A percentile compares a stretch with the other conserved stretches of the same genome.
Conservation (phyloP, 2,888 invertebrate genomes). For the Xiphydria camelus region DNA sequence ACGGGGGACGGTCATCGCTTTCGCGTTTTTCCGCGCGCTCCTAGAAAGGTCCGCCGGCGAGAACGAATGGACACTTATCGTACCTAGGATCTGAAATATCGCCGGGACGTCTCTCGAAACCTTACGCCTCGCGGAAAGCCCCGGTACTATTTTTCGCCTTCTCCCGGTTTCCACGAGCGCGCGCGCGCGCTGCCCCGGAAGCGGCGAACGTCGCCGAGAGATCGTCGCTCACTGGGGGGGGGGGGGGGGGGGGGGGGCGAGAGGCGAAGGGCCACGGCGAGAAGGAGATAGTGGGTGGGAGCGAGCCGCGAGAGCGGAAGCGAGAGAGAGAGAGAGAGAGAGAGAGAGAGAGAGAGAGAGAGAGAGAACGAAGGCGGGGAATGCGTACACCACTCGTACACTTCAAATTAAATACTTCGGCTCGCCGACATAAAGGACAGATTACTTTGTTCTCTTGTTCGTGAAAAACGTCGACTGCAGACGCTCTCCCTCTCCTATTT, state of each 20-base stretch:
- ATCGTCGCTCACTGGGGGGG: too few species aligned
- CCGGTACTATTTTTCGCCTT: constrained; percentile 41
- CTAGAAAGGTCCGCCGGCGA: constrained; percentile 17
- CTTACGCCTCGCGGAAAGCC: constrained; percentile 28
- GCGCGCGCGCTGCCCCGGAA: constrained; percentile 31
- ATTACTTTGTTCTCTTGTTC: constrained; percentile 3
- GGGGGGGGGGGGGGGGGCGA: too few species aligned
- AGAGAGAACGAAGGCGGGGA: too few species aligned
- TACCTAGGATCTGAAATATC: constrained; percentile 40
- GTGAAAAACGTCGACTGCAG: constrained; percentile 6
- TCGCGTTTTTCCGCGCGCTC: neutral
- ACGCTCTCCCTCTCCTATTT: neutral
- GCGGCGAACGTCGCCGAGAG: too few species aligned
- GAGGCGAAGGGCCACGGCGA: too few species aligned
- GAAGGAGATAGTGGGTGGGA: too few species aligned
- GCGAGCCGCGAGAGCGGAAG: too few species aligned
- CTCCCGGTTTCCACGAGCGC: constrained; percentile 37
- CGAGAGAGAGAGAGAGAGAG: too few species aligned
- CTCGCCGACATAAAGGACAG: neutral
- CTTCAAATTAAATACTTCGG: constrained; percentile 7
- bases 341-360: too few species aligned
- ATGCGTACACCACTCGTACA: too few species aligned
- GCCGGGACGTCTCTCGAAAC: constrained; percentile 32
- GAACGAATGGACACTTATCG: constrained; percentile 48
- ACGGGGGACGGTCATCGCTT: too few species aligned